Conservation (phyloP, 2,113 vertebrate species). For the Proterorhinus semilunaris region DNA sequence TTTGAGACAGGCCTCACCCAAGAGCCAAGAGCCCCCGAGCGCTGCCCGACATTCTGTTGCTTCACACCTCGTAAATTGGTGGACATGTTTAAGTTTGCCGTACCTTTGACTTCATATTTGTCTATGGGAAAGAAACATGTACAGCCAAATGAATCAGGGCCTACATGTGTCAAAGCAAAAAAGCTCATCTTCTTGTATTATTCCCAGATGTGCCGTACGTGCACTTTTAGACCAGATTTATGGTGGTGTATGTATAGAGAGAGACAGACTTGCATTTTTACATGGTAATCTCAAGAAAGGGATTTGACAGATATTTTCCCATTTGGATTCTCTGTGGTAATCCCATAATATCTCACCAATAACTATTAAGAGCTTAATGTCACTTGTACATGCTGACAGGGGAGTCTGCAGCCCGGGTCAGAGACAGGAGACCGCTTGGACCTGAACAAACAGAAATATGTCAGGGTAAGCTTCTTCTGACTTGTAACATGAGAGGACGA, state of each 20-base stretch:
- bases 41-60: constrained; percentile 69
- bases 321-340: constrained; percentile 53
- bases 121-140: constrained; percentile 31
- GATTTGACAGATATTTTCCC: constrained; percentile 62
- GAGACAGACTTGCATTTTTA: constrained; percentile 56
- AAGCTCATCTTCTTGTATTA: constrained; percentile 42
- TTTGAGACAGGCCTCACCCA: constrained; percentile 69
- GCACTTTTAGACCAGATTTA: constrained; percentile 63
- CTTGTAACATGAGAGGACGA: background rate
- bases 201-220: constrained; percentile 47
- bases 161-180: constrained; percentile 73
- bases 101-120: constrained; percentile 63
- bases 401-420: constrained; percentile 58
- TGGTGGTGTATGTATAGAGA: constrained; percentile 16
- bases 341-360: constrained; percentile 72
- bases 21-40: constrained; percentile 63
- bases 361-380: constrained; percentile 73
- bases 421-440: constrained; percentile 36
- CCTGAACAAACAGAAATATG: constrained; percentile 24
- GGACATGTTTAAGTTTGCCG: constrained; percentile 71
- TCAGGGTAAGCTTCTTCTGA: constrained; percentile 30
- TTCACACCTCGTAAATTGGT: constrained; percentile 69
- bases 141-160: constrained; percentile 60
- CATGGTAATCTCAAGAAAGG: constrained; percentile 56
- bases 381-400: constrained; percentile 53